A percentile compares a stretch with the other conserved stretches of the same genome.
Evolutionary conservation across 2,888 invertebrate species (phyloP).

Genomic region (Hartigia nigra): DNA sequence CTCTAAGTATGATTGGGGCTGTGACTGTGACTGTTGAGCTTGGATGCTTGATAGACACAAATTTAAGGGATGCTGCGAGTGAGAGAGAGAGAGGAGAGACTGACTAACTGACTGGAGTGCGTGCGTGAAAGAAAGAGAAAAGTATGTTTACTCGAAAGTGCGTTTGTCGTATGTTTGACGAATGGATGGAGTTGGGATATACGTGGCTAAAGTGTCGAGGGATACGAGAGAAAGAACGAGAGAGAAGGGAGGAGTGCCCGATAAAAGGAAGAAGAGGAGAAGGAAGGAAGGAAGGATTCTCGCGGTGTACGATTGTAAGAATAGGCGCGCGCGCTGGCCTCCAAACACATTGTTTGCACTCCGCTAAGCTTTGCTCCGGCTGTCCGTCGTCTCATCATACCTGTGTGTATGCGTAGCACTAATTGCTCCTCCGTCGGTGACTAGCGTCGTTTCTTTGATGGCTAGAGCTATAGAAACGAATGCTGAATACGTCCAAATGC

Average conservation of each 20-base stretch:
- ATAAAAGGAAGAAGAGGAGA: slow-evolving; percentile 19
- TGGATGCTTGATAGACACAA: slow-evolving; percentile 25
- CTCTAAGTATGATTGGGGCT: neutral
- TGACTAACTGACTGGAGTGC: slow-evolving; percentile 24
- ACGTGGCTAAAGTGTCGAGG: neutral
- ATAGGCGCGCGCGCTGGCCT: slow-evolving; percentile 72
- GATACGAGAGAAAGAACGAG: slow-evolving; percentile 26
- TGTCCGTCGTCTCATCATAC: slow-evolving; percentile 53
- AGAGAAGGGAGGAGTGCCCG: slow-evolving; percentile 36
- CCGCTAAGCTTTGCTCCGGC: slow-evolving; percentile 66
- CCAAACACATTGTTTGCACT: slow-evolving; percentile 92
- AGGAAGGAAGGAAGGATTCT: slow-evolving; percentile 8
- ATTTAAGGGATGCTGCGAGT: slow-evolving; percentile 23
- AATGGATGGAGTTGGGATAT: neutral
- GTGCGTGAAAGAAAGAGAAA: slow-evolving; percentile 23
- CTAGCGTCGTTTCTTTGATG: slow-evolving; percentile 1
- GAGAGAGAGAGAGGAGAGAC: no score
- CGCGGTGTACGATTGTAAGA: slow-evolving; percentile 33
- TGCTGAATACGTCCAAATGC: neutral
- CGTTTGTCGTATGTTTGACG: neutral
- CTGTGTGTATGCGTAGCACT: slow-evolving; percentile 39
- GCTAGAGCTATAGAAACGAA: slow-evolving; percentile 6
- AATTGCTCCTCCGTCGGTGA: slow-evolving; percentile 34
- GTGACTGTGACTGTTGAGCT: neutral
- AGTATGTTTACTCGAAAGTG: neutral